Conservation (phyloP, 1,140 invertebrate species). For the Sycophaga agraensis region DNA sequence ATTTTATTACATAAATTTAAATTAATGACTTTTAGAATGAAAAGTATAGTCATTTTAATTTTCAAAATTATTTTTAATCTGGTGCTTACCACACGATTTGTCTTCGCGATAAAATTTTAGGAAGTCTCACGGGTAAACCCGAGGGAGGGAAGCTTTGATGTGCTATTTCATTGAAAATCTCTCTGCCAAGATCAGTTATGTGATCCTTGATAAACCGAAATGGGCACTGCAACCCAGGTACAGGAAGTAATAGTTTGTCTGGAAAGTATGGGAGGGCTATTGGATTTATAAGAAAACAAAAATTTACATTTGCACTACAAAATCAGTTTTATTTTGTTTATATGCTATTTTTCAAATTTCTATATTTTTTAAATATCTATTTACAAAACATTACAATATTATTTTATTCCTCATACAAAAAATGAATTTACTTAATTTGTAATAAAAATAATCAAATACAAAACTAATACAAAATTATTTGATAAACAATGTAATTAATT, state of each 20-base stretch:
- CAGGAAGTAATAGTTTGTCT: slow-evolving; percentile 15
- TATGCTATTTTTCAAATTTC: too few species aligned
- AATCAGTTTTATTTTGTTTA: background rate
- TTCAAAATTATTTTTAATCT: too few species aligned
- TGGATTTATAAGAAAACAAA: background rate
- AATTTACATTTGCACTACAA: background rate
- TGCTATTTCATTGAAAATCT: slow-evolving; percentile 44
- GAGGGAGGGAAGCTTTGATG: slow-evolving; percentile 48
- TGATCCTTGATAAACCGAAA: background rate
- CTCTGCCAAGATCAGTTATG: slow-evolving; percentile 37
- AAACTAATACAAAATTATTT: too few species aligned
- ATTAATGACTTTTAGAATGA: too few species aligned
- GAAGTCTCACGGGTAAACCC: slow-evolving; percentile 39
- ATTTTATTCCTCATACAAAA: too few species aligned
- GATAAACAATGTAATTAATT: too few species aligned
- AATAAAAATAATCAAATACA: too few species aligned
- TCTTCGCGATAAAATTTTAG: too few species aligned
- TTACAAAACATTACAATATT: background rate
- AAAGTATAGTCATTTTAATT: too few species aligned
- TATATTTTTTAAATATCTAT: background rate
- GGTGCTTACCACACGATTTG: too few species aligned
- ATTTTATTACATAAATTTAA: too few species aligned
- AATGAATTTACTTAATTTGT: too few species aligned
- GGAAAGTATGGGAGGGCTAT: background rate
- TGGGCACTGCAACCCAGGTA: background rate